Evolutionary conservation across 1,140 invertebrate genomes (phyloP).

Genomic region (Maniola jurtina): DNA sequence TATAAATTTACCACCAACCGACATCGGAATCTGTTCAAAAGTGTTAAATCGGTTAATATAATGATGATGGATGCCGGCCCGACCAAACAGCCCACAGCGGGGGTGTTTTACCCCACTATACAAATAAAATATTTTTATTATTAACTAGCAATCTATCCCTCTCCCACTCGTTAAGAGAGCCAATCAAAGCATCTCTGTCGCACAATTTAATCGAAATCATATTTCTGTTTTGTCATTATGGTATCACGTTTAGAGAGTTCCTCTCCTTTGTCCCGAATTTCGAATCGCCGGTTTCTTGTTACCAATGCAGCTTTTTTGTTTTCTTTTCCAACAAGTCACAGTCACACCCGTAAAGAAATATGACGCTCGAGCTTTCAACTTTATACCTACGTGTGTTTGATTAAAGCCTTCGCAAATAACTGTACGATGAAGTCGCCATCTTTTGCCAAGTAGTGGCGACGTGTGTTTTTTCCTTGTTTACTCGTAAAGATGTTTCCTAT

Average conservation of each 20-base stretch:
- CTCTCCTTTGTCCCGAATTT: constrained; percentile 73
- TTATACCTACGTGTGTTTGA: constrained; percentile 33
- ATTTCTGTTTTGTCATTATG: constrained; percentile 79
- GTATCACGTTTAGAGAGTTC: constrained; percentile 75
- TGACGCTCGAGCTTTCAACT: constrained; percentile 49
- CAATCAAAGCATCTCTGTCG: constrained; percentile 49
- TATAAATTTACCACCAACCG: constrained; percentile 63
- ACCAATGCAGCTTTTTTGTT: constrained; percentile 63
- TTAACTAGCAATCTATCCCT: constrained; percentile 62
- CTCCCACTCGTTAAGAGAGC: constrained; percentile 40
- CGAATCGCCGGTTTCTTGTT: constrained; percentile 72
- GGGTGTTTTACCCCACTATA: constrained; percentile 77
- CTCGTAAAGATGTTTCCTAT: constrained; percentile 49
- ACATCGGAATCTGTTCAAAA: constrained; percentile 75
- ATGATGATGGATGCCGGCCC: constrained; percentile 76
- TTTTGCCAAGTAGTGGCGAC: constrained; percentile 56
- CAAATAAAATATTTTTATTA: constrained; percentile 79
- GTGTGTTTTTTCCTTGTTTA: constrained; percentile 51
- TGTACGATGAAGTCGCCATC: constrained; percentile 49
- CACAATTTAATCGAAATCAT: constrained; percentile 77
- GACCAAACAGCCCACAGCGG: constrained; percentile 75
- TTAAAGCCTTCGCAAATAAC: constrained; percentile 39
- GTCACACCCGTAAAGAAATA: constrained; percentile 47
- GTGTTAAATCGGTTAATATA: constrained; percentile 79
- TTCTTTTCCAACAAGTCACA: constrained; percentile 63